A percentile compares a stretch with the other conserved stretches of the same genome.
phyloP scores from a whole-genome alignment of 2,113 vertebrate genomes.

The Semicossyphus pulcher region DNA sequence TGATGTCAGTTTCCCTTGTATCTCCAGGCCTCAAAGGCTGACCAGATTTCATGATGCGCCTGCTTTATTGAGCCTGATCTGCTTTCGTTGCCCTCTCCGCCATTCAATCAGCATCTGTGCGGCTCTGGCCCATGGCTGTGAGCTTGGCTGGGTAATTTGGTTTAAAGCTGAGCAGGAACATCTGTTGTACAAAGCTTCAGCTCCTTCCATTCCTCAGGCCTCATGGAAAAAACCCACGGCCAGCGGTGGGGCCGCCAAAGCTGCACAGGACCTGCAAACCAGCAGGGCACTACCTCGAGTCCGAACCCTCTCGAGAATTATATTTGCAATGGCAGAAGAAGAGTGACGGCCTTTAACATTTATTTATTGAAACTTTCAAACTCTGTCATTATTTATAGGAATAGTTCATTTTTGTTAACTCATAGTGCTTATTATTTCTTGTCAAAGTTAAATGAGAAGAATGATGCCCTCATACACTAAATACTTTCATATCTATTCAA shows the following conservation, averaged over 20 bases:
- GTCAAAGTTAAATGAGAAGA: not conserved
- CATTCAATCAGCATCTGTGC: slow-evolving; percentile 69
- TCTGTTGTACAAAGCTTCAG: slow-evolving; percentile 77
- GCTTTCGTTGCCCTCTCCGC: slow-evolving; percentile 66
- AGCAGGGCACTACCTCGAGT: not conserved
- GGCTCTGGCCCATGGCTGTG: slow-evolving; percentile 64
- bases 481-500: no score
- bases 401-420: no score
- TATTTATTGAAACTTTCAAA: not conserved
- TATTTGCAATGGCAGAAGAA: slow-evolving; percentile 15
- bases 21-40: slow-evolving; percentile 68
- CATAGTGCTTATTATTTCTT: not conserved
- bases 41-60: slow-evolving; percentile 76
- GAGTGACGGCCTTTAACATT: slow-evolving; percentile 38
- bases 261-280: slow-evolving; percentile 34
- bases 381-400: not conserved
- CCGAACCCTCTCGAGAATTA: slow-evolving; percentile 12
- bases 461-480: no score
- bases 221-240: slow-evolving; percentile 53
- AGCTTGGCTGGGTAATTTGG: slow-evolving; percentile 73
- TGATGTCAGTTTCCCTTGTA: slow-evolving; percentile 72
- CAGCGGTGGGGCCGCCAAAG: slow-evolving; percentile 16
- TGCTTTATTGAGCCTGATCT: slow-evolving; percentile 73
- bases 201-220: slow-evolving; percentile 58
- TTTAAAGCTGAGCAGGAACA: slow-evolving; percentile 78